phyloP scores from a whole-genome alignment of 2,797 vertebrate genomes.

The Arctocebus calabarensis region DNA sequence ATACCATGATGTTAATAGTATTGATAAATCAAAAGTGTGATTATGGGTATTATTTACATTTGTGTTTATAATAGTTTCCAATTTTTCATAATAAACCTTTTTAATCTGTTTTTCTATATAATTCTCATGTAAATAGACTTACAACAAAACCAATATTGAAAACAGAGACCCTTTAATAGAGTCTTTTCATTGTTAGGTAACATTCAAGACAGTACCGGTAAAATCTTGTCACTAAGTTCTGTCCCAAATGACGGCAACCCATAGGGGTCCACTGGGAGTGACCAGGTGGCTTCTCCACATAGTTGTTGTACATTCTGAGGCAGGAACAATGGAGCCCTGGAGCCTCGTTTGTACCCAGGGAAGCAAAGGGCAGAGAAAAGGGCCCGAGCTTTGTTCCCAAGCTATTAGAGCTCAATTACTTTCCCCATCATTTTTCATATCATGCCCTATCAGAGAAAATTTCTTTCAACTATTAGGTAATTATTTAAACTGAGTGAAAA shows the following conservation, averaged over 20 bases:
- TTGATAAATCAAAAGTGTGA: not conserved
- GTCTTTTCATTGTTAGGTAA: conserved; percentile 24
- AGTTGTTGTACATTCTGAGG: not conserved
- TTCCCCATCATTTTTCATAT: conserved; percentile 15
- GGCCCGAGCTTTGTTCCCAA: not conserved
- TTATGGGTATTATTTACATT: not conserved
- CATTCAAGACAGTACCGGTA: not conserved
- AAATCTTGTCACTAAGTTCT: not conserved
- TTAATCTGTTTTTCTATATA: conserved; percentile 25
- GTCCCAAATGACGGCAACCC: not conserved
- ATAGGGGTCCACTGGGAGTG: not conserved
- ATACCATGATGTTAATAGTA: not conserved
- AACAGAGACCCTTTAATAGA: not conserved
- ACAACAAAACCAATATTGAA: conserved; percentile 15
- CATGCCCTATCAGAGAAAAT: not conserved
- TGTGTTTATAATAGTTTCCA: not conserved
- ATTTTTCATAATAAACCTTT: conserved; percentile 7
- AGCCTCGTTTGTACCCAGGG: not conserved
- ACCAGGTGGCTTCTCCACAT: not conserved
- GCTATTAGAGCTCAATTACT: not conserved
- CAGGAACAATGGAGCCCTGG: not conserved
- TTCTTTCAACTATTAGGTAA: conserved; percentile 8
- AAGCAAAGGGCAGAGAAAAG: not conserved
- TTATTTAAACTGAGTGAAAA: conserved; percentile 67
- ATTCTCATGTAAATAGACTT: not conserved